Conservation (phyloP, 2,888 invertebrate species). For the Agrilus mali region DNA sequence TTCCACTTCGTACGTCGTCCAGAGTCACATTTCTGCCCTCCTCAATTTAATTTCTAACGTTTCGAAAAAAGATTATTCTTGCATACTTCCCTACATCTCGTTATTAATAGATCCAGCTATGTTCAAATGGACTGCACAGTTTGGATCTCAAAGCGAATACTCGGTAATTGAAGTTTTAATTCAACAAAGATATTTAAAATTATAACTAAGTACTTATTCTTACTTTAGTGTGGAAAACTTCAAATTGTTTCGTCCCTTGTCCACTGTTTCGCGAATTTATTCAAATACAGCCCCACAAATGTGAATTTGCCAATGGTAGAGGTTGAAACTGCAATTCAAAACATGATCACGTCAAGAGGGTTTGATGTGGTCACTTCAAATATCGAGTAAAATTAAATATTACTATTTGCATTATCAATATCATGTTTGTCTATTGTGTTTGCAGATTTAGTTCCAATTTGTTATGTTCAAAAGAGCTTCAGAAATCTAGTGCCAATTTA, state of each 20-base stretch:
- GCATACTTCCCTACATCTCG: conserved; percentile 11
- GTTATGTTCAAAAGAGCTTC: conserved; percentile 30
- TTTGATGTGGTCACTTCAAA: conserved; percentile 35
- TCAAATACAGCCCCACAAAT: conserved; percentile 12
- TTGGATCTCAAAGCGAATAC: conserved; percentile 30
- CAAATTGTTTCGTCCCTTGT: conserved; percentile 27
- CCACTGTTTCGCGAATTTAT: conserved; percentile 17
- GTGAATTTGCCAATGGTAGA: conserved; percentile 7
- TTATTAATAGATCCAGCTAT: conserved; percentile 27
- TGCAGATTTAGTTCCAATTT: conserved; percentile 37
- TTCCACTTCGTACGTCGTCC: conserved; percentile 37
- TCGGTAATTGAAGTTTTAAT: conserved; percentile 24
- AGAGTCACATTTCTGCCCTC: conserved; percentile 45
- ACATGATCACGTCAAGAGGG: conserved; percentile 35
- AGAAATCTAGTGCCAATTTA: conserved; percentile 33
- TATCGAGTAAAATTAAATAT: conserved; percentile 21
- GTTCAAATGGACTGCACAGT: conserved; percentile 38
- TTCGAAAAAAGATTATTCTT: conserved; percentile 7
- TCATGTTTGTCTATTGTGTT: conserved; percentile 6
- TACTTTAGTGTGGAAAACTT: conserved; percentile 30
- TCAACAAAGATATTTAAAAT: not conserved
- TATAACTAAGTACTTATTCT: conserved; percentile 3
- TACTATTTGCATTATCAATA: not conserved
- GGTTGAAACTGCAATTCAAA: conserved; percentile 18
- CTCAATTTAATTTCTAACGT: conserved; percentile 34